phyloP scores from a whole-genome alignment of 2,888 invertebrate genomes.

The Troides oblongomaculatus region DNA sequence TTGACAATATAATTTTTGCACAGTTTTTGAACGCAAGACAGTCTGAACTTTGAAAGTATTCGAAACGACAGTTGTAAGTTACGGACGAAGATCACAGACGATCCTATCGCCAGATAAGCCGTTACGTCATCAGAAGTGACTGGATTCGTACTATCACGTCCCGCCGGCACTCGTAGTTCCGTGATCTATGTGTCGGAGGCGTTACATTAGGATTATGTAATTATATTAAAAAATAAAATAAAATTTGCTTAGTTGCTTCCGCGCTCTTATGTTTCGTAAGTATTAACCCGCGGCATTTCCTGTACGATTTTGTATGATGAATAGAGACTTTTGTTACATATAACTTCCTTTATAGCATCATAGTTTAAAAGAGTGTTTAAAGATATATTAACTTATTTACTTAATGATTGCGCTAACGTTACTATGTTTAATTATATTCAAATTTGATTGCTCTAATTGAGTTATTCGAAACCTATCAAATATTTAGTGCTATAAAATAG shows the following conservation, averaged over 20 bases:
- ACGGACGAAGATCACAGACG: constrained; percentile 31
- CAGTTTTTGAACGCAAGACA: neutral
- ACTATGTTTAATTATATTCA: no score
- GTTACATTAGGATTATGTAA: constrained; percentile 17
- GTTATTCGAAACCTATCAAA: no score
- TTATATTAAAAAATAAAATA: constrained; percentile 15
- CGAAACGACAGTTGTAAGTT: constrained; percentile 11
- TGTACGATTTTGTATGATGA: constrained; percentile 12
- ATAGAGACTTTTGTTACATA: no score
- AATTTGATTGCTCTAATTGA: no score
- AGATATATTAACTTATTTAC: no score
- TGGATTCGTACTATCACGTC: constrained; percentile 27
- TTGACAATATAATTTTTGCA: constrained; percentile 14
- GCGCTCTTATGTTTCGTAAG: constrained; percentile 16
- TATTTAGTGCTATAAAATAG: no score
- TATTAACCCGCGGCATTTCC: constrained; percentile 9
- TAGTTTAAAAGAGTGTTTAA: no score
- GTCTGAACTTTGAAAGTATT: constrained; percentile 11
- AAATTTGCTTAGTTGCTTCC: constrained; percentile 15
- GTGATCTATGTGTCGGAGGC: constrained; percentile 2
- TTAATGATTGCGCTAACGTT: no score
- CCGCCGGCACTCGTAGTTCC: constrained; percentile 13
- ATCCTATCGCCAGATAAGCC: constrained; percentile 37
- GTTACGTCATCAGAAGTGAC: constrained; percentile 32
- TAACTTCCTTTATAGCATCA: no score